phyloP scores from a whole-genome alignment of 2,888 invertebrate species.

The Oxytorus armatus region DNA sequence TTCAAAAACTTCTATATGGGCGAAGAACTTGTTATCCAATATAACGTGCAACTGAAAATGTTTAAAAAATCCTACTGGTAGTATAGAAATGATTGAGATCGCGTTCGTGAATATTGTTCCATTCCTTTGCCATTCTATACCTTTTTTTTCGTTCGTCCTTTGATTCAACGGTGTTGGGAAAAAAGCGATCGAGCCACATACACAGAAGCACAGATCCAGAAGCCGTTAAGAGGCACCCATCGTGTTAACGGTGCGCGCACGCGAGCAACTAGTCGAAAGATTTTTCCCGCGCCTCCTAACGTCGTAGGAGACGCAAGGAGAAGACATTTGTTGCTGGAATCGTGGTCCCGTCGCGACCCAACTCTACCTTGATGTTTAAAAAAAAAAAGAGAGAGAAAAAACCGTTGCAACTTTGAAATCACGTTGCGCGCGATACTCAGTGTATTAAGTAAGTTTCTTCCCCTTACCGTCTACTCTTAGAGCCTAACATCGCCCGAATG shows the following conservation, averaged over 20 bases:
- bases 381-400: constrained; percentile 21
- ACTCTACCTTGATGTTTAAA: neutral
- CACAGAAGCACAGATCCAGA: constrained; percentile 6
- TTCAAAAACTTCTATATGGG: neutral
- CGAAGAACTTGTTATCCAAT: neutral
- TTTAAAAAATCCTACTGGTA: neutral
- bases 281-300: constrained; percentile 22
- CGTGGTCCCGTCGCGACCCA: neutral
- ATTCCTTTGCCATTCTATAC: neutral
- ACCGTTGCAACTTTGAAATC: constrained; percentile 61
- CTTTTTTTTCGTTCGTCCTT: neutral
- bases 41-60: neutral
- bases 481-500: constrained; percentile 3
- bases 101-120: neutral
- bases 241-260: constrained; percentile 1
- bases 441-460: constrained; percentile 47
- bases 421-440: constrained; percentile 35
- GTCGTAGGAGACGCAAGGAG: neutral
- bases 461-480: constrained; percentile 14
- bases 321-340: neutral
- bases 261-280: constrained; percentile 12
- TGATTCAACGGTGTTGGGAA: constrained; percentile 5
- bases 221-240: constrained; percentile 22
- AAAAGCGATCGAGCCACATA: constrained; percentile 1
- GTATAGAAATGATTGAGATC: neutral